Percentiles rank a stretch among this genome's conserved stretches.
Conservation (phyloP, 1,140 invertebrate genomes). For the Drosophila erecta region DNA sequence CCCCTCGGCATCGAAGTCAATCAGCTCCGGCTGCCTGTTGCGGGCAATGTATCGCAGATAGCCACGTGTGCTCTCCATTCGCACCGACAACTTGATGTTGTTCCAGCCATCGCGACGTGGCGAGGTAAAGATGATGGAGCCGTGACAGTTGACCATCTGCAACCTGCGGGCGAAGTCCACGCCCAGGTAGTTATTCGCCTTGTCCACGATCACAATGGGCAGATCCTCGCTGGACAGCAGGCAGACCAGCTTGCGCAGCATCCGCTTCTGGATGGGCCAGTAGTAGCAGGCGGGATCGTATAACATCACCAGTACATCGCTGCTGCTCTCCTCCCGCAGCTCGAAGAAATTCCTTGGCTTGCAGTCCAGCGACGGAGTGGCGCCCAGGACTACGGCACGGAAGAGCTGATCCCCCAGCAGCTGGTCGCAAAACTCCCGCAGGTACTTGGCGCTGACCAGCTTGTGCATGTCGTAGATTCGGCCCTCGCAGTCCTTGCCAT, state of each 20-base stretch:
- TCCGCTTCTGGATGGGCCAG: slow-evolving; percentile 41
- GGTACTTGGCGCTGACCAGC: slow-evolving; percentile 44
- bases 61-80: slow-evolving; percentile 8
- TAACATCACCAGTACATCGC: slow-evolving; percentile 41
- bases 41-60: slow-evolving; percentile 42
- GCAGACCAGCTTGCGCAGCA: slow-evolving; percentile 36
- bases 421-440: slow-evolving; percentile 52
- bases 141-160: slow-evolving; percentile 18
- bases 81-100: background rate
- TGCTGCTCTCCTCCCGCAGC: slow-evolving; percentile 6
- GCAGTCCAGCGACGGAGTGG: slow-evolving; percentile 6
- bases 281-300: slow-evolving; percentile 49
- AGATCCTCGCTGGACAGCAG: slow-evolving; percentile 32
- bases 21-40: slow-evolving; percentile 25
- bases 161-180: slow-evolving; percentile 20
- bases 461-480: slow-evolving; percentile 51
- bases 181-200: slow-evolving; percentile 46
- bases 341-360: slow-evolving; percentile 36
- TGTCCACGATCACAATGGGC: slow-evolving; percentile 37
- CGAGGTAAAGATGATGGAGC: slow-evolving; percentile 12
- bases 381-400: slow-evolving; percentile 26
- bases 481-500: slow-evolving; percentile 23
- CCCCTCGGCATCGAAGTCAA: slow-evolving; percentile 22
- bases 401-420: slow-evolving; percentile 37
- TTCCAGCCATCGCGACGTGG: slow-evolving; percentile 11